Evolutionary conservation across 2,113 vertebrate species (phyloP), one percentile per base, ranked within the genome.

Genomic region (Apistogramma diplotaenia): DNA sequence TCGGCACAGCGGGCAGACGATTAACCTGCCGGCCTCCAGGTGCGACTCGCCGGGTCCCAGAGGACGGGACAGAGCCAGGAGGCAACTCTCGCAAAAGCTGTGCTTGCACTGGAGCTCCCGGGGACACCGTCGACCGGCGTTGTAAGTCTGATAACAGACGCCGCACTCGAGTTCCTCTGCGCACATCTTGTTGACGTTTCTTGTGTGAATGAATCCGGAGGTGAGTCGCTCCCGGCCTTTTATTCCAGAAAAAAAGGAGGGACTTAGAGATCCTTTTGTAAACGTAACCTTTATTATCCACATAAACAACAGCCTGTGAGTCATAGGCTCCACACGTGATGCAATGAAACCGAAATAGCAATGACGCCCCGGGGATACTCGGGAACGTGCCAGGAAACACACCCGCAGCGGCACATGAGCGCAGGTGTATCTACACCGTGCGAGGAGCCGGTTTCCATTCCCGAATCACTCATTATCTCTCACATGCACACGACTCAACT

Each of bases 21-120:
- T 89, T 0, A 16, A 4, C 1, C 35, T 43, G 21, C 31, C 70
- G 2, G 35, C 76, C 2, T 23, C 74, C 27, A 3, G 23, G 3
- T 16, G 57, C 0, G 35, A 21, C 43, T 70, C 21, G 0, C 6
- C 62, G 29, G 15, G 4, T 3, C 27, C 76, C 21, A 2, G 71
- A 21, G 79, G 8, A 2, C 76, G 74, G 21, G 78, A 78, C 2
- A 95, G 84, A 5, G 83, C 75, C 82, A 81, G 74, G 19, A 95
- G 85, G 79, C 95, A 95, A 78, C 86, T 91, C 81, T 95, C 92
- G 11, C 95, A 96, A 79, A 96, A 96, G 49, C 82, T 90, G 91
- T 96, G 95, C 35, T 76, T 71, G 59, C 95, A 96, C 59, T 27
- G 81, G 33, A 95, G 91, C 86, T 92, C 87, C 21, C 93, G 90